Conservation (phyloP, 2,113 vertebrate genomes). For the Tragelaphus strepsiceros region DNA sequence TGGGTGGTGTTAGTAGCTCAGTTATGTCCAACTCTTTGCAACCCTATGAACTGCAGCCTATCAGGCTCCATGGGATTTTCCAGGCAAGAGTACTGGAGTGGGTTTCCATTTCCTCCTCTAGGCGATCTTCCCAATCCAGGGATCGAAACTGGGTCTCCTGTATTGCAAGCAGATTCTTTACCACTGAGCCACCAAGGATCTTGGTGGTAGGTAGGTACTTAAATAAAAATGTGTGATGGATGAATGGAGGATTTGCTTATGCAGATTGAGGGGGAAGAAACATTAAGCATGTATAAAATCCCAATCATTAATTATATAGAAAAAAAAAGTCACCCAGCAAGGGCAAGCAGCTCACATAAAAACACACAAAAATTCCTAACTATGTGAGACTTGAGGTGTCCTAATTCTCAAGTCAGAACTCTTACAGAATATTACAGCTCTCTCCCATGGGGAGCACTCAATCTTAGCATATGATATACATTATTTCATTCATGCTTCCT, state of each 20-base stretch:
- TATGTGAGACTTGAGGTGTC: not conserved
- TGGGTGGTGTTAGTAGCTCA: not conserved
- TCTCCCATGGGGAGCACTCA: not conserved
- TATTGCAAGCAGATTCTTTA: not conserved
- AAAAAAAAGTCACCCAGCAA: not conserved
- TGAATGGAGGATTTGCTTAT: not conserved
- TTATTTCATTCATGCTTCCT: not conserved
- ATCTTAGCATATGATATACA: not conserved
- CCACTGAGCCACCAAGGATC: not conserved
- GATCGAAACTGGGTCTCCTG: not conserved
- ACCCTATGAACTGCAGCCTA: not conserved
- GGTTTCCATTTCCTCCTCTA: not conserved
- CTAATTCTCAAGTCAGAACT: not conserved
- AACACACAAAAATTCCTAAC: not conserved
- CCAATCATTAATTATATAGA: not conserved
- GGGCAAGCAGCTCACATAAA: not conserved
- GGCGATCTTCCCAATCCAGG: not conserved
- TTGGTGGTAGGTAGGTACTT: not conserved
- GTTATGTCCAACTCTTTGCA: not conserved
- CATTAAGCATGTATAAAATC: not conserved
- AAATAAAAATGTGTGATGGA: not conserved
- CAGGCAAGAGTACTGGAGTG: not conserved
- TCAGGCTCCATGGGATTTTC: not conserved
- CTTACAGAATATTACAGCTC: not conserved
- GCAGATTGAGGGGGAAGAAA: not conserved